phyloP scores from a whole-genome alignment of 2,797 vertebrate genomes.

The Enteromius thamalakanensis region DNA sequence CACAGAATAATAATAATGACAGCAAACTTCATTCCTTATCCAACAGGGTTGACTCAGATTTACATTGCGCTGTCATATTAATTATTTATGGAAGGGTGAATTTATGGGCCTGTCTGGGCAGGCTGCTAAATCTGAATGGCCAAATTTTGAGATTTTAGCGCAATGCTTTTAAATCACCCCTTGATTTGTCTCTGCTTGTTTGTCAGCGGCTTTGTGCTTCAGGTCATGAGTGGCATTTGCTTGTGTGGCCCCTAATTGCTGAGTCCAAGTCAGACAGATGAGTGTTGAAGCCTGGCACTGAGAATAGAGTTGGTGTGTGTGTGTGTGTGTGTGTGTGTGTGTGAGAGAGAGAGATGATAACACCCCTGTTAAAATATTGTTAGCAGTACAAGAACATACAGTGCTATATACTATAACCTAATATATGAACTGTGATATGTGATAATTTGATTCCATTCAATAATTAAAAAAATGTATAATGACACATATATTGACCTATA shows the following conservation, averaged over 20 bases:
- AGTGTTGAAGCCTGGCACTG: slow-evolving; percentile 93
- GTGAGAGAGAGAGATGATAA: not conserved
- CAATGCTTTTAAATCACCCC: slow-evolving; percentile 98
- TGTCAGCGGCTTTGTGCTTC: slow-evolving; percentile 93
- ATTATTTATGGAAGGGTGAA: slow-evolving; percentile 99
- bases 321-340: slow-evolving; percentile 2
- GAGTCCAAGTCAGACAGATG: slow-evolving; percentile 99
- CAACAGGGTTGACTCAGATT: slow-evolving; percentile 86
- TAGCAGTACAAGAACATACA: not conserved
- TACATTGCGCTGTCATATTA: slow-evolving; percentile 91
- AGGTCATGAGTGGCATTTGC: slow-evolving; percentile 99
- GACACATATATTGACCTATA: not conserved
- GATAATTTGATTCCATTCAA: too few species aligned
- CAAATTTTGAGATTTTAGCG: slow-evolving; percentile 99
- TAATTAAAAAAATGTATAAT: not conserved
- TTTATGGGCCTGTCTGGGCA: slow-evolving; percentile 93
- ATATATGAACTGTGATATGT: too few species aligned
- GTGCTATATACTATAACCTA: slow-evolving; percentile 3
- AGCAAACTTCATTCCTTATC: slow-evolving; percentile 82
- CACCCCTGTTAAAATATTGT: slow-evolving; percentile 15
- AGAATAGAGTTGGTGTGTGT: slow-evolving; percentile 59
- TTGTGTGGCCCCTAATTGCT: slow-evolving; percentile 99
- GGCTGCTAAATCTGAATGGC: slow-evolving; percentile 97
- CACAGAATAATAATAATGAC: slow-evolving; percentile 23
- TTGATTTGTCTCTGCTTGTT: slow-evolving; percentile 99